Evolutionary conservation across 2,888 invertebrate species (phyloP), one percentile per base, ranked within the genome.

Genomic region (Cosmopolites sordidus): DNA sequence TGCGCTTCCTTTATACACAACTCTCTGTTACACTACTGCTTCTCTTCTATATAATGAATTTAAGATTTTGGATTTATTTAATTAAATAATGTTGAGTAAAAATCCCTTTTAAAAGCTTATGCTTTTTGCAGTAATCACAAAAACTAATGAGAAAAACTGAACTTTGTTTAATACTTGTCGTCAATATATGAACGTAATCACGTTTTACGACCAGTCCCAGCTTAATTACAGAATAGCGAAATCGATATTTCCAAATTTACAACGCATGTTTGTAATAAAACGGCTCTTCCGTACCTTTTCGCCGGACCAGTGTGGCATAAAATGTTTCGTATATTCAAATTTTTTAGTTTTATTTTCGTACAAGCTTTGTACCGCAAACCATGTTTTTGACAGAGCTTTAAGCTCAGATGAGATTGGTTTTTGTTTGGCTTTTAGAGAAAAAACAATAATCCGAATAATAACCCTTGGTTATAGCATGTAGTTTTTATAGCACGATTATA

Each of bases 231-330:
- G 12, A 33, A 33, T 33, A 33, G 33, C 11, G 11, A 33, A 33
- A 33, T 33, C 33, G 33, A 12, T 33, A 33, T 33, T 33, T 12
- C n/a, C 12, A 33, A 33, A 33, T 33, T 33, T 33, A 33, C 33
- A 33, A 33, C 33, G 33, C 33, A 33, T 33, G 33, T 33, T 33
- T 12, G 33, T 33, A 33, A 33, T 33, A 33, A 22, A 33, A 33
- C 33, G 33, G 11, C 33, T 33, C 11, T 33, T 33, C 5, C 33
- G 11, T 33, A 12, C n/a, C 12, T 33, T 33, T 33, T 12, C 12
- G 33, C 33, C 33, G 12, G n/a, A 12, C 4, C 33, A n/a, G 33
- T 3, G 5, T 33, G 33, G 33, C 33, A 11, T 33, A 33, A 33
- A 33, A 22, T 22, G 22, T 8, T 22, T 8, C 22, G 4, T 8